Base-by-base conservation (phyloP, 2,797 vertebrate species). In the Oryzias dopingdopingensis region DNA sequence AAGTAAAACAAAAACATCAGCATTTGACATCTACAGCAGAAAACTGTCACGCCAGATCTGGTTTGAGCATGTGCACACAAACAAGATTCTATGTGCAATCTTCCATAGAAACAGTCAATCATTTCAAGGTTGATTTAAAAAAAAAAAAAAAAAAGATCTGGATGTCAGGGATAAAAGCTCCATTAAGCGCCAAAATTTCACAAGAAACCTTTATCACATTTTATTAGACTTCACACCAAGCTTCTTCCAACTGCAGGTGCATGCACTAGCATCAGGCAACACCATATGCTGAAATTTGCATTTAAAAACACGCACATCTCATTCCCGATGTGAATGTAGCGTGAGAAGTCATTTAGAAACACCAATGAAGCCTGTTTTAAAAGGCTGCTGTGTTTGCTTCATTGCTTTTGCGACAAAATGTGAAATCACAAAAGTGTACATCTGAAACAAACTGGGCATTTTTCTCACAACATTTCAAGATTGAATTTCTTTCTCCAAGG, bases 21-120 rank as follows among this genome's bases (percentile, higher is more conserved):
- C 67, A 58, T 81, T 85, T 80, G 83, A 66, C 59, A 67, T 70
- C 63, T 75, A 76, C 75, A 73, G 50, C 37, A 52, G 60, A 64
- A 57, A 26, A 24, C 37, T 41, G 24, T 1, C 13, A 18, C 14
- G 22, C 29, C 16, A 46, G 1, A 24, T 32, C 41, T 22, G 23
- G 13, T 23, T 23, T 42, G 41, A 46, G 24, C 17, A 17, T 49
- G 40, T 13, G 61, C 18, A 56, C 63, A 64, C 41, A 56, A 53
- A 73, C 45, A 32, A 54, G 26, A 51, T 41, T 1, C 10, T 51
- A 22, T 47, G 45, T 73, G 59, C 76, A 83, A 49, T 12, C 10
- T 47, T 41, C 62, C 60, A 61, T 16, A 18, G 45, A 66, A 5
- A n/a, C 8, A 42, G 15, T 15, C 14, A 37, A 32, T 3, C 4